These are phyloP conservation scores for Neuroterus valhalla DNA, from an alignment of 1,140 invertebrate species.

Conservation along the genomic window DNA sequence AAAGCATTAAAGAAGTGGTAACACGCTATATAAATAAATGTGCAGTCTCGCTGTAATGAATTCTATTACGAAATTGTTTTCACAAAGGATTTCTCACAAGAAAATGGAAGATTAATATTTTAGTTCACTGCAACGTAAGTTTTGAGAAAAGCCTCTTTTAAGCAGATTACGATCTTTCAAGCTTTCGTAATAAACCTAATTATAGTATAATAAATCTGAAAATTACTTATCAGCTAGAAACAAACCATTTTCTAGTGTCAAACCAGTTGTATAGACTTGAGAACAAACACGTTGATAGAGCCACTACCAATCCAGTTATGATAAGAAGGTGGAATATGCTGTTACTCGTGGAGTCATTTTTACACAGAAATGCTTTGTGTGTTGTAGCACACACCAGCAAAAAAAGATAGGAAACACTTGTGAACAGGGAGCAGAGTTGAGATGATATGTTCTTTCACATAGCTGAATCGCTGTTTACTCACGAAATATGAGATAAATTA, in stretches of 20 bases:
- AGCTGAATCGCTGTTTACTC: background rate
- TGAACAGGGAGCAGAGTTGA: too few relatives aligned
- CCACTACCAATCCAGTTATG: constrained; percentile 10
- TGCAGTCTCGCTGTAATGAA: too few relatives aligned
- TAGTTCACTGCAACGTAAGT: background rate
- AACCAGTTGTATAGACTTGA: background rate
- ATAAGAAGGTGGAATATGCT: constrained; percentile 12
- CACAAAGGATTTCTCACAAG: too few relatives aligned
- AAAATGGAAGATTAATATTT: too few relatives aligned
- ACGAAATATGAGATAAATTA: background rate
- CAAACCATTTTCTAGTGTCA: background rate
- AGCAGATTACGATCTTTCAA: too few relatives aligned
- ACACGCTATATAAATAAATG: too few relatives aligned
- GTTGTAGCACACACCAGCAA: background rate
- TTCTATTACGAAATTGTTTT: too few relatives aligned
- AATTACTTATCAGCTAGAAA: background rate
- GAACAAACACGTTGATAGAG: constrained; percentile 30
- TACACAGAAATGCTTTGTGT: background rate
- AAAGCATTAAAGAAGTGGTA: background rate
- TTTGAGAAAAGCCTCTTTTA: background rate
- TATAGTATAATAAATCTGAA: background rate
- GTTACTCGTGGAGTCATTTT: background rate
- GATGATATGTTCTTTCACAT: background rate
- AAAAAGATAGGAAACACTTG: background rate
- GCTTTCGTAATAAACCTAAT: too few relatives aligned